Conservation (phyloP, 2,888 invertebrate genomes). For the Dermolepida albohirtum region DNA sequence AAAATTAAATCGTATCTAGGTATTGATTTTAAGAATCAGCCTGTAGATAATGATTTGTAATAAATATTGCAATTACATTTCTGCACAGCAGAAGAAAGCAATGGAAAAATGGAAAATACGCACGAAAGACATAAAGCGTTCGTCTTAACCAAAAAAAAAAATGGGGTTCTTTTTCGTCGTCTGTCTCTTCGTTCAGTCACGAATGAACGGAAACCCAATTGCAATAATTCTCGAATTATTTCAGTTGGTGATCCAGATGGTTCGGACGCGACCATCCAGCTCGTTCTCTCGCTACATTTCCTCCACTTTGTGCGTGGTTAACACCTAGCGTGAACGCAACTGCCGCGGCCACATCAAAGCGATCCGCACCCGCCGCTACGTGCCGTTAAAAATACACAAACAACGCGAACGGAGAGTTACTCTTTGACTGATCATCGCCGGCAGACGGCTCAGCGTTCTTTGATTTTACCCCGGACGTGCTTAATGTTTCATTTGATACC, state of each 20-base stretch:
- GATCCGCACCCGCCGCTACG: conserved; percentile 54
- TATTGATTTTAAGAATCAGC: too few relatives aligned
- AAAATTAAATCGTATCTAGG: too few relatives aligned
- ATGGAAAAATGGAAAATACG: too few relatives aligned
- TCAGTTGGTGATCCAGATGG: conserved; percentile 47
- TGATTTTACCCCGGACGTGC: conserved; percentile 59
- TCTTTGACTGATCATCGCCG: conserved; percentile 53
- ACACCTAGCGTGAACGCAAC: conserved; percentile 63
- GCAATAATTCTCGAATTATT: conserved; percentile 38
- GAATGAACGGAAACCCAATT: conserved; percentile 35
- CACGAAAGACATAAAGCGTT: too few relatives aligned
- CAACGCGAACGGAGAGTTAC: conserved; percentile 51
- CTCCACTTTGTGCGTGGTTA: conserved; percentile 63
- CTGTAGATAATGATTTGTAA: too few relatives aligned
- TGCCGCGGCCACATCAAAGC: conserved; percentile 63
- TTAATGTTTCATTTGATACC: conserved; percentile 59
- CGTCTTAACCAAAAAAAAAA: too few relatives aligned
- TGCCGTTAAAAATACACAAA: conserved; percentile 62
- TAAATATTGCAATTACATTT: too few relatives aligned
- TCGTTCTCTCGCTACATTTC: conserved; percentile 58
- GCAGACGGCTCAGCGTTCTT: conserved; percentile 55
- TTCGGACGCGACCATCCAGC: conserved; percentile 38
- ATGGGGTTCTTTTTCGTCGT: too few relatives aligned
- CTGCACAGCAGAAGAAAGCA: too few relatives aligned
- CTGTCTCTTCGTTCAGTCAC: background rate